Conservation (phyloP, 2,113 vertebrate species). For the Steatornis caripensis region DNA sequence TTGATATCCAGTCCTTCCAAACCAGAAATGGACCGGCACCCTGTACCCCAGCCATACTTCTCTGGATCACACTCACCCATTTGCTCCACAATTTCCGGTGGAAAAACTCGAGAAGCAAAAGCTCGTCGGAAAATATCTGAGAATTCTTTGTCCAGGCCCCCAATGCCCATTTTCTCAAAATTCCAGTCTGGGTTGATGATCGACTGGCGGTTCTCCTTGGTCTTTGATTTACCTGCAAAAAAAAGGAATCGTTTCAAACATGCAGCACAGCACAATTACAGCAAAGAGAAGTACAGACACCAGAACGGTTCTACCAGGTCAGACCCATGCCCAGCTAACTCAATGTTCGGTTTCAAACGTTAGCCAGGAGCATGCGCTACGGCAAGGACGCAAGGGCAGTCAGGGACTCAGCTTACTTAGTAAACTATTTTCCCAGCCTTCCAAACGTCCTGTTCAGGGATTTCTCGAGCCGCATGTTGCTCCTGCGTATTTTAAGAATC, state of each 20-base stretch:
- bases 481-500: not conserved
- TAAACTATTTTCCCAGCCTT: not conserved
- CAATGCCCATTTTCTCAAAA: conserved; percentile 98
- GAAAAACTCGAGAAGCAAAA: conserved; percentile 96
- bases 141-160: conserved; percentile 95
- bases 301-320: not conserved
- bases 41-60: not conserved
- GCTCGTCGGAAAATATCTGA: conserved; percentile 95
- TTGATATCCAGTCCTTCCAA: not conserved
- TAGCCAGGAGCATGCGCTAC: not conserved
- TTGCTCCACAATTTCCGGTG: conserved; percentile 95
- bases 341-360: fast-evolving
- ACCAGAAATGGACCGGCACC: not conserved
- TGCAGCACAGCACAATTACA: not conserved
- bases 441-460: not conserved
- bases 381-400: not conserved
- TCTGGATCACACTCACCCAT: conserved; percentile 83
- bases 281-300: not conserved
- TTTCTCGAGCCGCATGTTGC: not conserved
- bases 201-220: conserved; percentile 89
- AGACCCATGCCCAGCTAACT: fast-evolving
- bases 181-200: conserved; percentile 99
- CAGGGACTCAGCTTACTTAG: too few species aligned
- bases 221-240: conserved; percentile 88
- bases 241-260: not conserved